Evolutionary conservation across 1,140 invertebrate genomes (phyloP), one percentile per base, ranked within the genome.

Genomic region (Zaprionus ornatus): DNA sequence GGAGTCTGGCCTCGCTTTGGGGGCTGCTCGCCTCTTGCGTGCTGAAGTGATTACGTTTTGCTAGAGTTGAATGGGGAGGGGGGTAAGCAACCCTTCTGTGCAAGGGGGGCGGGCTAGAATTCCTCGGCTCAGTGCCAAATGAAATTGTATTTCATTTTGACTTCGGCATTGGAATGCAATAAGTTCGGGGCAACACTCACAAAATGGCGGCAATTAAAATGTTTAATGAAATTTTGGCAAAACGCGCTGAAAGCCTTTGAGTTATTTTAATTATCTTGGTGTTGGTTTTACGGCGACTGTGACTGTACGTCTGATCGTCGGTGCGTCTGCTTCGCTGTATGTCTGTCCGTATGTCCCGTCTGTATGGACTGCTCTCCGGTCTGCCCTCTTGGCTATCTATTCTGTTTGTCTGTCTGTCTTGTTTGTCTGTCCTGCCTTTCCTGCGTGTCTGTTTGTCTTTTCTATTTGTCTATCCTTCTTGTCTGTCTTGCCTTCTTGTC

Each of bases 151-250:
- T 90, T 90, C 57, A 75, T 80, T 88, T 80, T 74, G 66, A 45
- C 37, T 40, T 45, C 54, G 62, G 54, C 90, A 88, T 84, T 67
- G 81, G 85, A 90, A 88, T 88, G 85, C 84, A 77, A 90, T 82
- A 72, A 90, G 85, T 81, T 40, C 15, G 5, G 66, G 48, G 55
- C 25, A 73, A 87, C 77, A 67, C 48, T 56, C 56, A 73, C 85
- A 90, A 90, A 85, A 90, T 76, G 81, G 69, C 48, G 72, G 85
- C 81, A 90, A 90, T 90, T 90, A 90, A 90, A 90, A 90, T 90
- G 87, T 85, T 90, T 85, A 90, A 90, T 90, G 85, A 90, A 90
- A 90, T 90, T 45, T 90, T 75, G 52, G 59, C 65, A 78, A 85
- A 84, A 73, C 60, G 50, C 21, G 65, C 55, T 37, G 52, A 72